These are phyloP conservation scores for Erebia epiphron DNA, from an alignment of 2,888 invertebrate species.

Conservation along the genomic window DNA sequence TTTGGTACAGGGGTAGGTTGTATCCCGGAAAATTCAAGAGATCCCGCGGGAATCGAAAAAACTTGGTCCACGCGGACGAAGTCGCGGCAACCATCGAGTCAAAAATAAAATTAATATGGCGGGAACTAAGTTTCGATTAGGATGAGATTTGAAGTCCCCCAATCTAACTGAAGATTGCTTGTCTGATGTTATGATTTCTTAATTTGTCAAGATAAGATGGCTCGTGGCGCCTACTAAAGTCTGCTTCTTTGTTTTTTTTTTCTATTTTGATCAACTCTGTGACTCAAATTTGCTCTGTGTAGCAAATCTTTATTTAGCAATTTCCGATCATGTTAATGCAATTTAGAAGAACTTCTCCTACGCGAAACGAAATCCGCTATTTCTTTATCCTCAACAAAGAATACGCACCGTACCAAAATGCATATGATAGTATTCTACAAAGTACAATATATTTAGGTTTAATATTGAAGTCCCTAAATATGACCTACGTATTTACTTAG, in stretches of 20 bases:
- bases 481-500: background rate
- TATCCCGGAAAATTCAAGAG: too few species aligned
- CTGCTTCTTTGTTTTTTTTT: slow-evolving; percentile 12
- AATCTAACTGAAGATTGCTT: background rate
- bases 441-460: too few species aligned
- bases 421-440: too few species aligned
- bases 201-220: background rate
- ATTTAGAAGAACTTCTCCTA: background rate
- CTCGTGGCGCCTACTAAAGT: slow-evolving; percentile 7
- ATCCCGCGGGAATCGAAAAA: too few species aligned
- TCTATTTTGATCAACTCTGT: slow-evolving; percentile 16
- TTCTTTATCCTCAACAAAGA: background rate
- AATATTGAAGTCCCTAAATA: background rate
- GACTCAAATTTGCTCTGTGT: slow-evolving; percentile 30
- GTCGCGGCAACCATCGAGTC: too few species aligned
- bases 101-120: too few species aligned
- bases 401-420: too few species aligned
- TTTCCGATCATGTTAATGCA: background rate
- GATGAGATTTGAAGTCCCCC: background rate
- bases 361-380: background rate
- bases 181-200: background rate
- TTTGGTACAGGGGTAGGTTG: too few species aligned
- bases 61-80: too few species aligned
- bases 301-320: slow-evolving; percentile 22
- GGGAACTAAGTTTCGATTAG: background rate